Base-by-base conservation (phyloP, 2,888 invertebrate species). In the Melieria crassipennis region DNA sequence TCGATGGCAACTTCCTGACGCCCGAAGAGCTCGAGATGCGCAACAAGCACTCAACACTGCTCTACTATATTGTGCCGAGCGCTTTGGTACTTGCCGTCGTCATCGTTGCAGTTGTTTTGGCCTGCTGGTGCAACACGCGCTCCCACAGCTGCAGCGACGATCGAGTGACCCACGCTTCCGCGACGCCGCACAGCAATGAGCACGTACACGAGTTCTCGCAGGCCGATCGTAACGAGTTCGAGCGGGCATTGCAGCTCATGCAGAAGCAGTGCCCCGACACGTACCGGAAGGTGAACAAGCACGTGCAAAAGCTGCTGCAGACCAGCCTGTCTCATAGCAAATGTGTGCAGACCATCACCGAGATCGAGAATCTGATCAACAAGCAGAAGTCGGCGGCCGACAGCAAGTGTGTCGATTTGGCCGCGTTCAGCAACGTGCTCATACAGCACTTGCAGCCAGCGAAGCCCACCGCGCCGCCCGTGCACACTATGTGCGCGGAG, bases 191-290 rank as follows among this genome's bases (percentile, higher is more conserved):
- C 46, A 52, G 50, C 52, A n/a, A 43, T 52, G 3, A 66, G 69
- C 81, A 81, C 69, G 57, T 74, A 4, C 80, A 81, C 72, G 79
- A 79, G 10, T 84, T 85, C 70, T 80, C 82, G 0, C 67, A 73
- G 5, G 78, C 80, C 47, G 83, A 84, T 69, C 80, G 79, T 1
- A 70, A 78, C 5, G 77, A 82, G 7, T 83, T 85, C 67, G 79
- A 81, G 61, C 79, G 80, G 69, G 81, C 83, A 1, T 67, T 83
- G 58, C 75, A 80, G 42, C 72, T 77, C 10, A 79, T 83, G 71
- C 81, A 80, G 65, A 78, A 77, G 46, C 81, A 82, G 74, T 82
- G 84, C 78, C 79, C 82, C 0, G 80, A 83, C n/a, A 79, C 80
- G 60, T 81, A 81, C 61, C 79, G 81, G 65, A 77, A 80, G 52